A percentile compares a stretch with the other conserved stretches of the same genome.
Conservation (phyloP, 2,888 invertebrate species). For the Sarcophaga variegata region DNA sequence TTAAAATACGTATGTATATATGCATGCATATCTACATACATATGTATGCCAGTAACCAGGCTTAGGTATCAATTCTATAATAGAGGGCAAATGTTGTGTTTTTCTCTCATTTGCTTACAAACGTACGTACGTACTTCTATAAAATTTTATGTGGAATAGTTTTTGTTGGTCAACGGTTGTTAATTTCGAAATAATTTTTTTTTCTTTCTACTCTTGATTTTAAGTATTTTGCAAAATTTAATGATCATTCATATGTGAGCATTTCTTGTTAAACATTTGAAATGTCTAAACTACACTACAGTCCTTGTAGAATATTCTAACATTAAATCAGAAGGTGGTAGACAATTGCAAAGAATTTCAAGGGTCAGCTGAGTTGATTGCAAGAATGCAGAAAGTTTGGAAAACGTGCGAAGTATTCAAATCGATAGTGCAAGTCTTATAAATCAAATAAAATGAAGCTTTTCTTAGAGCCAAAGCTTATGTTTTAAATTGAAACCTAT, state of each 20-base stretch:
- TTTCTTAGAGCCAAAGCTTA: too few relatives aligned
- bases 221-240: constrained; percentile 38
- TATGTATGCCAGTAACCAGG: neutral
- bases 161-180: neutral
- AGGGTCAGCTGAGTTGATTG: too few relatives aligned
- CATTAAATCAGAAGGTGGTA: too few relatives aligned
- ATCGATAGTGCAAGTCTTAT: too few relatives aligned
- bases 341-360: too few relatives aligned
- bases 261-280: constrained; percentile 56
- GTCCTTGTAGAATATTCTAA: too few relatives aligned
- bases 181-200: too few relatives aligned
- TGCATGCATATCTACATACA: neutral
- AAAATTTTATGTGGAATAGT: neutral
- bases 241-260: constrained; percentile 53
- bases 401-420: too few relatives aligned
- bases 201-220: neutral
- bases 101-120: neutral
- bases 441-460: too few relatives aligned
- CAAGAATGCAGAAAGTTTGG: too few relatives aligned
- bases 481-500: too few relatives aligned
- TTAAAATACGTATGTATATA: neutral
- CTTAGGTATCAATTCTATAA: constrained; percentile 9
- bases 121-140: neutral
- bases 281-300: too few relatives aligned
- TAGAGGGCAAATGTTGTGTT: constrained; percentile 34